These are phyloP conservation scores for Parthenolecanium corni DNA, from an alignment of 2,888 invertebrate genomes.

Conservation along the genomic window DNA sequence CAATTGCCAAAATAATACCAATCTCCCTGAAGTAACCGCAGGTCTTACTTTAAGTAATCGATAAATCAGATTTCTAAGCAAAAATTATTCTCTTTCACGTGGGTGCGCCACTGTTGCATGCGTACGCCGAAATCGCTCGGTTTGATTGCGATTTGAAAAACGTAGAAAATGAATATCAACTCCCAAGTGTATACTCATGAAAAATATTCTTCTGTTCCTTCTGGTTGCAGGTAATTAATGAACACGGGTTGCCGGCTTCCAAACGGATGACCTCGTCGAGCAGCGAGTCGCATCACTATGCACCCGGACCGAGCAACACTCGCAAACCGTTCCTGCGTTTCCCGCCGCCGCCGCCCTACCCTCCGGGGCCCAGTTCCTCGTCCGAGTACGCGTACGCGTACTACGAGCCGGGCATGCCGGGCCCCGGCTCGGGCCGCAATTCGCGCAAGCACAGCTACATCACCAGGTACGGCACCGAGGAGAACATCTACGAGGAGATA, in stretches of 20 bases:
- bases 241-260: not conserved
- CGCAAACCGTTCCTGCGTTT: slow-evolving; percentile 49
- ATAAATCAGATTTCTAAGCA: no score
- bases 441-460: slow-evolving; percentile 54
- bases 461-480: slow-evolving; percentile 70
- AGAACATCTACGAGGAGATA: slow-evolving; percentile 72
- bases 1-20: no score
- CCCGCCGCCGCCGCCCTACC: slow-evolving; percentile 61
- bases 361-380: slow-evolving; percentile 39
- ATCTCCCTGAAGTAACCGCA: no score
- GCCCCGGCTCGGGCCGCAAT: slow-evolving; percentile 28
- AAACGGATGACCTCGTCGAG: slow-evolving; percentile 27
- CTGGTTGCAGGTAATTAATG: not conserved
- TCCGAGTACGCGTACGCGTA: slow-evolving; percentile 71
- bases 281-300: slow-evolving; percentile 31
- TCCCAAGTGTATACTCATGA: no score
- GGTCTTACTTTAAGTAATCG: no score
- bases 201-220: not conserved
- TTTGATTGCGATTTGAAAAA: no score
- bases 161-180: no score
- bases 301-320: slow-evolving; percentile 25
- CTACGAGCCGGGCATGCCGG: slow-evolving; percentile 54
- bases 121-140: no score
- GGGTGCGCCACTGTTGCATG: no score
- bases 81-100: no score